These are phyloP conservation scores for Pristionchus arcanus DNA, from an alignment of 2,888 invertebrate genomes.

Conservation along the genomic window DNA sequence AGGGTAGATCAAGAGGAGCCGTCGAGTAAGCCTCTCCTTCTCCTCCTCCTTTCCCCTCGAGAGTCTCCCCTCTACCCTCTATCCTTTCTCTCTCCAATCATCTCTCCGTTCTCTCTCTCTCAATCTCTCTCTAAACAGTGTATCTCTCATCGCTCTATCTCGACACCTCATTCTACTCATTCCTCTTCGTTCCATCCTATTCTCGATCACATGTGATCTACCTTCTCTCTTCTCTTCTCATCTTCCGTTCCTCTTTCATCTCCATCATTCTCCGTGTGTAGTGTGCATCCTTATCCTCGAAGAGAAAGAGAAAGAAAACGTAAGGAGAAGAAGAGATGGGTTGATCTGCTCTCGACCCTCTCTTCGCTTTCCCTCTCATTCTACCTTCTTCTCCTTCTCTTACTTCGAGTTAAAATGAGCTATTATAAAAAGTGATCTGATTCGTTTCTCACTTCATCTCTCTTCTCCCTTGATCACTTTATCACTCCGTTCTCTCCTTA, in stretches of 20 bases:
- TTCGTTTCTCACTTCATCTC: conserved; percentile 10
- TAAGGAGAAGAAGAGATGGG: neutral
- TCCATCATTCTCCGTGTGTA: neutral
- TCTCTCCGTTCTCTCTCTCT: neutral
- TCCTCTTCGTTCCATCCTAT: conserved; percentile 39
- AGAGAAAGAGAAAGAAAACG: conserved; percentile 7
- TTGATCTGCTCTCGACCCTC: neutral
- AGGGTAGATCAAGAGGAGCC: conserved; percentile 40
- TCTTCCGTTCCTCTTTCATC: conserved; percentile 18
- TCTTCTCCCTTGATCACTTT: neutral
- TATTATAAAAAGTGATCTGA: conserved; percentile 52
- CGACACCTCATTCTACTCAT: conserved; percentile 45
- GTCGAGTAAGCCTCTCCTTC: conserved; percentile 30
- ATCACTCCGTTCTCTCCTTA: conserved; percentile 5
- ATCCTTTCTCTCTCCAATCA: conserved; percentile 33
- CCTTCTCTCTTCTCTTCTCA: conserved; percentile 25
- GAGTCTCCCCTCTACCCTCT: neutral
- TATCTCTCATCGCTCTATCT: conserved; percentile 46
- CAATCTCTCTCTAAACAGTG: conserved; percentile 47
- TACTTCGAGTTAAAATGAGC: conserved; percentile 18
- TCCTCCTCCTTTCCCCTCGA: conserved; percentile 54
- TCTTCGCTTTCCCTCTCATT: neutral
- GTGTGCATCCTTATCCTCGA: conserved; percentile 19
- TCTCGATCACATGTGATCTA: conserved; percentile 45
- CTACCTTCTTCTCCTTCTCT: conserved; percentile 52